phyloP scores from a whole-genome alignment of 2,888 invertebrate genomes.

The Phania funesta region DNA sequence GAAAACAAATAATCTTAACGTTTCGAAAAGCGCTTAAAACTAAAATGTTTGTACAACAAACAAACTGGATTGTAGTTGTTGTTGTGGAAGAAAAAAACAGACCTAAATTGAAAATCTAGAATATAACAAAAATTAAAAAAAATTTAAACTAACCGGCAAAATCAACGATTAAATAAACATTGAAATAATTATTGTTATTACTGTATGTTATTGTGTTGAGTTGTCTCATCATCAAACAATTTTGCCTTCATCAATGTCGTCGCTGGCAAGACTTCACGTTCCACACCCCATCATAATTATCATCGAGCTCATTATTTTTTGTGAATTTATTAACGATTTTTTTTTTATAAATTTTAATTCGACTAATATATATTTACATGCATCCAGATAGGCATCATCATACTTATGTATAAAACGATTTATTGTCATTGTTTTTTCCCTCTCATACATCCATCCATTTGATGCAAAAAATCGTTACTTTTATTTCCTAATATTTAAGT shows the following conservation, averaged over 20 bases:
- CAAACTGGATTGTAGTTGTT: constrained; percentile 49
- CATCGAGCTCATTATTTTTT: not conserved
- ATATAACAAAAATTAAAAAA: not conserved
- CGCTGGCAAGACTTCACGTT: not conserved
- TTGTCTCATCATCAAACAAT: not conserved
- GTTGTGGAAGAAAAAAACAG: not conserved
- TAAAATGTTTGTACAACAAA: constrained; percentile 17
- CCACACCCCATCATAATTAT: not conserved
- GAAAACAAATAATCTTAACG: constrained; percentile 36
- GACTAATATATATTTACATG: constrained; percentile 56
- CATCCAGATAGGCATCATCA: constrained; percentile 19
- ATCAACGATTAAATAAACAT: constrained; percentile 13
- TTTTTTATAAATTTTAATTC: constrained; percentile 10
- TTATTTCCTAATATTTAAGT: constrained; percentile 53
- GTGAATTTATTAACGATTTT: not conserved
- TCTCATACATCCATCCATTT: constrained; percentile 17
- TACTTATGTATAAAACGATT: constrained; percentile 6
- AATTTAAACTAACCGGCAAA: constrained; percentile 21
- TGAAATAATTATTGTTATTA: constrained; percentile 38
- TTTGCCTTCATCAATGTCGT: constrained; percentile 7
- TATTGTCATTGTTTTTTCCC: not conserved
- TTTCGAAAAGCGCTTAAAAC: constrained; percentile 37
- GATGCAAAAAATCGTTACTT: not conserved
- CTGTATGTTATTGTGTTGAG: constrained; percentile 12
- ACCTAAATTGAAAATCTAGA: not conserved